Percentiles rank a stretch among this genome's conserved stretches.
These are phyloP conservation scores for Morpho deidamia DNA, from an alignment of 2,888 invertebrate species.

Conservation along the genomic window DNA sequence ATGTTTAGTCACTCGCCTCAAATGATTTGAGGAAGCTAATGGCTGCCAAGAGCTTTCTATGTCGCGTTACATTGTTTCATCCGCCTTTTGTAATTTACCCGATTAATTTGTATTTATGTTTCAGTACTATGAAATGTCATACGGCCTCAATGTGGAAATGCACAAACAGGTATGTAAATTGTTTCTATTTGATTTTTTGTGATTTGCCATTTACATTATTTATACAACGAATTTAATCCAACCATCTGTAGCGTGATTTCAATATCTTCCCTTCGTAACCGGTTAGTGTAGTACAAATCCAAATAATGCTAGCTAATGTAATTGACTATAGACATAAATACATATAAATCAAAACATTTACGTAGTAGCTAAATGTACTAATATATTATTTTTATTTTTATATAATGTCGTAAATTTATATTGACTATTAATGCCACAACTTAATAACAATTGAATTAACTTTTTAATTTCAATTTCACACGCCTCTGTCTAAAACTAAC, in stretches of 20 bases:
- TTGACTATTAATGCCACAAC: no score
- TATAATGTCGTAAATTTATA: no score
- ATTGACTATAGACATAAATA: no score
- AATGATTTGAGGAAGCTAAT: conserved; percentile 73
- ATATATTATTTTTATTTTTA: no score
- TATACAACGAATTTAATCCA: neutral
- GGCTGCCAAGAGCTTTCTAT: conserved; percentile 66
- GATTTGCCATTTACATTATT: neutral
- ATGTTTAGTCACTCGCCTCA: conserved; percentile 73
- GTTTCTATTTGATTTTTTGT: conserved; percentile 3
- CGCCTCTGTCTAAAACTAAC: no score
- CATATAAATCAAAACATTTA: no score
- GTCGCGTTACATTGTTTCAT: conserved; percentile 52
- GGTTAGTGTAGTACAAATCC: neutral
- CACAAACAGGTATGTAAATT: conserved; percentile 91
- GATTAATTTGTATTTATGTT: conserved; percentile 75
- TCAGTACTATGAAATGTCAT: conserved; percentile 99
- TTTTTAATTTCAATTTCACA: no score
- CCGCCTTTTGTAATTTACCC: conserved; percentile 32
- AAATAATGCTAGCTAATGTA: no score
- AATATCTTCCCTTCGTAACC: neutral
- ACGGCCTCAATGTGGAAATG: conserved; percentile 98
- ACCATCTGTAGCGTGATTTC: neutral
- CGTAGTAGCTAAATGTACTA: no score
- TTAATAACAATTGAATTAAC: no score